A percentile compares a stretch with the other conserved stretches of the same genome.
Conservation (phyloP, 2,113 vertebrate species). For the Seriola dumerili region DNA sequence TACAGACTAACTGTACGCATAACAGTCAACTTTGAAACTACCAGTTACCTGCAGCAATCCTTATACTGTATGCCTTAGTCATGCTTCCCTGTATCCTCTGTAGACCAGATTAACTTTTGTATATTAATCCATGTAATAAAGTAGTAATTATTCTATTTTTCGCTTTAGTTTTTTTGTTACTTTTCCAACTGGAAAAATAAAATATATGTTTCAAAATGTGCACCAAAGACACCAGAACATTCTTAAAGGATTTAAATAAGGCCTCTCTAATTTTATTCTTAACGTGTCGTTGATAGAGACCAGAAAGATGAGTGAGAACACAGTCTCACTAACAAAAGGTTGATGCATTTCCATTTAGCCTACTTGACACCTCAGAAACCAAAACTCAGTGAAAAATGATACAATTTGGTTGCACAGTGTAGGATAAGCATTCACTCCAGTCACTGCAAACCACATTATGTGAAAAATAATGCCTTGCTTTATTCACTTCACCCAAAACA, state of each 20-base stretch:
- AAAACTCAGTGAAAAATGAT: background rate
- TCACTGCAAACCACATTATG: background rate
- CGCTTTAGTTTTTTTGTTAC: background rate
- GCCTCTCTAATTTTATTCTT: background rate
- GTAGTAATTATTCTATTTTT: conserved; percentile 46
- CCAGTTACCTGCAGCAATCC: conserved; percentile 30
- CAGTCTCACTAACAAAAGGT: background rate
- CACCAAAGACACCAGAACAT: background rate
- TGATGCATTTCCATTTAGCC: background rate
- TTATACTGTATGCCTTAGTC: conserved; percentile 43
- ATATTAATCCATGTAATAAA: conserved; percentile 79
- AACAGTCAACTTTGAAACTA: conserved; percentile 37
- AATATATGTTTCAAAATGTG: background rate
- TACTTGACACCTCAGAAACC: background rate
- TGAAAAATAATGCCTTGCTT: background rate
- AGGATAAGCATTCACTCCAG: background rate
- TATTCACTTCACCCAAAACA: background rate
- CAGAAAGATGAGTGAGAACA: background rate
- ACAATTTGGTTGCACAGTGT: background rate
- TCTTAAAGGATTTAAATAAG: background rate
- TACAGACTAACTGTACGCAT: conserved; percentile 34
- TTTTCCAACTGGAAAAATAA: background rate
- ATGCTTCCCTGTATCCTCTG: conserved; percentile 66
- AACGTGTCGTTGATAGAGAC: background rate
- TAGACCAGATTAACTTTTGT: conserved; percentile 67